Evolutionary conservation across 1,140 invertebrate species (phyloP), one percentile per base, ranked within the genome.

Genomic region (Brachionus calyciflorus): DNA sequence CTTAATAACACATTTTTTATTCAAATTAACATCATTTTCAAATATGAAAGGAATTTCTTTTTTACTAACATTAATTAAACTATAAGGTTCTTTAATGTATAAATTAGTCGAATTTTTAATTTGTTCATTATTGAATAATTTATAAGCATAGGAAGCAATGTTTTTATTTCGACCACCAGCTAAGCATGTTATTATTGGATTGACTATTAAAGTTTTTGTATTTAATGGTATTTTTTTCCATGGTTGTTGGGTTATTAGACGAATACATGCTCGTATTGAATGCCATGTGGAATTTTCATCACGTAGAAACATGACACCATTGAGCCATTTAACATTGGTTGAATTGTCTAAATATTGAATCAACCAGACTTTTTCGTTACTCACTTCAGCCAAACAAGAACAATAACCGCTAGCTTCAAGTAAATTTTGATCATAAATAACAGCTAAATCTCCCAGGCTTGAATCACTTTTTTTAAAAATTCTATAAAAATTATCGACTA

Each of bases 91-190:
- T 28, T 21, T 6, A 28, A 48, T 48, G 6, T 7, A 30, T 12
- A 69, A n/a, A 28, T 65, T 65, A 24, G 60, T 44, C 3, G 24
- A 65, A 65, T 65, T 65, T 48, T 49, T n/a, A 9, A 14, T 17
- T 30, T 69, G 44, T 48, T 69, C 44, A 48, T 12, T n/a, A 69
- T 69, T 69, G 44, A 69, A 69, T 46, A 69, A 10, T 7, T 69
- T 48, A 46, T 69, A 69, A 2, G 65, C 65, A 69, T 48, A 48
- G 3, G 41, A 48, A 5, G 65, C 65, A 17, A 69, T 30, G 24
- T 48, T 48, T 44, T 69, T 69, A n/a, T 69, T 69, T 3, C 65
- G 24, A 19, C 65, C 65, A 30, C 65, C 65, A 28, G 65, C 65
- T 48, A 69, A 10, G 40, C 65, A 69, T 3, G 44, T 49, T 14